These are phyloP conservation scores for Ceratosolen fusciceps DNA, from an alignment of 1,140 invertebrate genomes.

Conservation along the genomic window DNA sequence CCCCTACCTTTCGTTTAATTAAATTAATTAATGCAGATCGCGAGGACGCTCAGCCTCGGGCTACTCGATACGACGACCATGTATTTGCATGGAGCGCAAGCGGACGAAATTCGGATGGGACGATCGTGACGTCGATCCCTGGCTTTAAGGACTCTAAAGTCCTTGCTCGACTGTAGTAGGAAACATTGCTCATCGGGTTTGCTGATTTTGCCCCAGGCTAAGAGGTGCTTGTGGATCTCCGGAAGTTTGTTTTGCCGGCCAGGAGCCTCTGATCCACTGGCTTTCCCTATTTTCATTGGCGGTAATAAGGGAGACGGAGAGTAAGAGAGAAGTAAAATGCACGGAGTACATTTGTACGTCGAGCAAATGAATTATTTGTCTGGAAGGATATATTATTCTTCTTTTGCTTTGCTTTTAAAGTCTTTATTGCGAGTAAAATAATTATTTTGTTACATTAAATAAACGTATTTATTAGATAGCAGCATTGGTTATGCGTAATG, in stretches of 20 bases:
- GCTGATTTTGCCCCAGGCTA: not conserved
- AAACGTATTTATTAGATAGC: too few relatives aligned
- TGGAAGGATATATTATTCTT: not conserved
- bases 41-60: not conserved
- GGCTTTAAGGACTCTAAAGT: not conserved
- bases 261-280: not conserved
- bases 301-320: not conserved
- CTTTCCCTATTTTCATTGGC: not conserved
- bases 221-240: not conserved
- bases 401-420: too few relatives aligned
- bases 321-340: not conserved
- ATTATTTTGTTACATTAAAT: too few relatives aligned
- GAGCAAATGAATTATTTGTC: not conserved
- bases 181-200: not conserved
- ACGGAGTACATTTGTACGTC: not conserved
- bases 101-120: not conserved
- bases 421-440: too few relatives aligned
- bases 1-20: slow-evolving; percentile 37
- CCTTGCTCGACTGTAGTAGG: not conserved
- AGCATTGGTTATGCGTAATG: too few relatives aligned
- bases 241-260: not conserved
- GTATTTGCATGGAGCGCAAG: not conserved
- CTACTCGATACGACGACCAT: not conserved
- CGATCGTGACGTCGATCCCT: not conserved
- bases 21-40: slow-evolving; percentile 48